These are phyloP conservation scores for Cephus spinipes DNA, from an alignment of 2,888 invertebrate species.

Conservation along the genomic window DNA sequence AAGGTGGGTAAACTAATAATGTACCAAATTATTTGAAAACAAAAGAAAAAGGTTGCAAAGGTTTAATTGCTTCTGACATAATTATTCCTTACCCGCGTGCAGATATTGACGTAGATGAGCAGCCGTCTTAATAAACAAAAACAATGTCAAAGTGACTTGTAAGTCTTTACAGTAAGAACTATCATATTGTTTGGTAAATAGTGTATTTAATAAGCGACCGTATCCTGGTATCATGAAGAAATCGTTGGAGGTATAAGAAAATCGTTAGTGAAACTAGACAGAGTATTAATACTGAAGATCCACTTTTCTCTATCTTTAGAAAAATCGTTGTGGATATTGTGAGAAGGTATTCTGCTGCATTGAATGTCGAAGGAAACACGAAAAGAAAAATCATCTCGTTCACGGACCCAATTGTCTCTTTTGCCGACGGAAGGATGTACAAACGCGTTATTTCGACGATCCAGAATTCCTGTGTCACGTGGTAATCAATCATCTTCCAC, in stretches of 20 bases:
- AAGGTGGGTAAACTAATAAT: too few species aligned
- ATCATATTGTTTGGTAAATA: not conserved
- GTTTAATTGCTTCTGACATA: too few species aligned
- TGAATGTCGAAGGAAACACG: slow-evolving; percentile 50
- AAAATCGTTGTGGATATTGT: slow-evolving; percentile 50
- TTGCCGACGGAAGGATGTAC: slow-evolving; percentile 43
- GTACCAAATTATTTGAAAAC: too few species aligned
- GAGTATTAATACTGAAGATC: not conserved
- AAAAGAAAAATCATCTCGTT: slow-evolving; percentile 45
- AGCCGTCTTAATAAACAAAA: not conserved
- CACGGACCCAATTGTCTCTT: slow-evolving; percentile 47
- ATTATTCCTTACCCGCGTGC: too few species aligned
- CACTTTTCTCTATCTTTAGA: slow-evolving; percentile 24
- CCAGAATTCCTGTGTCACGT: slow-evolving; percentile 47
- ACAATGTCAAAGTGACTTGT: not conserved
- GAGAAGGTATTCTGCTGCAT: slow-evolving; percentile 54
- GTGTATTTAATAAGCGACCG: not conserved
- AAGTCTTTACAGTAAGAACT: not conserved
- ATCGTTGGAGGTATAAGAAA: not conserved
- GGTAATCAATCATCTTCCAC: slow-evolving; percentile 50
- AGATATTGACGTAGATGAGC: too few species aligned
- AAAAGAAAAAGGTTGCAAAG: too few species aligned
- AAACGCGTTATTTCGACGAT: slow-evolving; percentile 41
- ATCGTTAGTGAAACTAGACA: not conserved
- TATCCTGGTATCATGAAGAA: not conserved